Evolutionary conservation across 2,888 invertebrate species (phyloP), one percentile per base, ranked within the genome.

Genomic region (Epistrophe eligans): DNA sequence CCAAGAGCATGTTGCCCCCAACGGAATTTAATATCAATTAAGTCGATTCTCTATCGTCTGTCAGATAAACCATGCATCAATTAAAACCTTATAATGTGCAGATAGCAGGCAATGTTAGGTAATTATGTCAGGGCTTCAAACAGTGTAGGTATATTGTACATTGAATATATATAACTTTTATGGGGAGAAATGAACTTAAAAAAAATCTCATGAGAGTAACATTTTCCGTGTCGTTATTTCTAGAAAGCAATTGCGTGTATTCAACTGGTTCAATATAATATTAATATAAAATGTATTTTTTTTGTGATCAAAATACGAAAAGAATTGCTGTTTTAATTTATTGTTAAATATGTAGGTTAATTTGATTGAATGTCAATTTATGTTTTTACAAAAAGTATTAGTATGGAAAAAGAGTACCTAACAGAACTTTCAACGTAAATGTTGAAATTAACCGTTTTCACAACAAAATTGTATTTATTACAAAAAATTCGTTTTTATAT

Each of bases 11-110:
- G 19, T 40, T 55, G 45, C 70, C 57, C 60, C 17, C 28, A 55
- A 50, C 19, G 72, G 73, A 85, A 77, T 82, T 67, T 77, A 82
- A 77, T 81, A 73, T 73, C 81, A 77, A 77, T 82, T 85, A 77
- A 55, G 55, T 73, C 11, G 28, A 67, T 66, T 55, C 55, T 70
- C 52, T 66, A 45, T 50, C 67, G 35, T 50, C 35, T 67, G 24
- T 55, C 32, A 32, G 55, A 55, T 32, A 55, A 32, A 55, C 28
- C 28, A 70, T 55, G 28, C 40, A 70, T 70, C 24, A 40, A 43
- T 19, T 50, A 62, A 50, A 67, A 35, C 48, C 15, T 40, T 70
- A 55, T 70, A 70, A 70, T 70, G 55, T 70, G 52, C 55, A 55
- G 52, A 55, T 55, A 70, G 3, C 70, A 70, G 70, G 70, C 70